Conservation (phyloP, 1,140 invertebrate genomes). For the Charaxes varanes region DNA sequence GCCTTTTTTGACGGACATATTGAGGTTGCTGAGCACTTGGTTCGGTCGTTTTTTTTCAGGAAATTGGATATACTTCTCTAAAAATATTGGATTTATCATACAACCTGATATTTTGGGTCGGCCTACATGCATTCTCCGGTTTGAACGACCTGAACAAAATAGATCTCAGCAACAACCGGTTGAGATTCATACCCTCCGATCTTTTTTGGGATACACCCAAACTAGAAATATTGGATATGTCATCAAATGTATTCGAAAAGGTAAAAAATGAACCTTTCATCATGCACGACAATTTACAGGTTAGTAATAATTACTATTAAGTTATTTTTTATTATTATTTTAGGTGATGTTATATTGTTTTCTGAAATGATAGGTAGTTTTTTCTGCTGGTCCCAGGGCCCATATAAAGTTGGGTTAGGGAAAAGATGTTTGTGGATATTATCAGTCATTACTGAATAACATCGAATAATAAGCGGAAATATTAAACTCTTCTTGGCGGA, state of each 20-base stretch:
- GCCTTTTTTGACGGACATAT: constrained; percentile 93
- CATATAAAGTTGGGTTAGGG: no score
- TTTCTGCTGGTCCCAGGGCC: no score
- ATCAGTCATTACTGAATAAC: no score
- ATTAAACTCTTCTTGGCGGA: no score
- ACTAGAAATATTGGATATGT: constrained; percentile 54
- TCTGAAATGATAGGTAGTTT: no score
- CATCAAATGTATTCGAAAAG: constrained; percentile 60
- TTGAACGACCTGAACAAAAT: constrained; percentile 49
- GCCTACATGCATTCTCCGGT: constrained; percentile 60
- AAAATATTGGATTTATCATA: constrained; percentile 58
- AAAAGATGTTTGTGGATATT: no score
- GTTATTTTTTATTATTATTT: no score
- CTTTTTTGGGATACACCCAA: constrained; percentile 61
- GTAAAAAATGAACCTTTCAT: constrained; percentile 64
- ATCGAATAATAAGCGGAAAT: no score
- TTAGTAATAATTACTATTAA: no score
- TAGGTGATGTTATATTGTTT: no score
- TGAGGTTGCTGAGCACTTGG: constrained; percentile 88
- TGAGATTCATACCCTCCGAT: constrained; percentile 53
- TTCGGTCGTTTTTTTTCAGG: constrained; percentile 35
- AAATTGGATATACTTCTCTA: constrained; percentile 48
- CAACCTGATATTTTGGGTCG: constrained; percentile 69
- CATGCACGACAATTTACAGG: constrained; percentile 56
- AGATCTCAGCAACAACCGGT: constrained; percentile 57